Base-by-base conservation (phyloP, 53 echinoderm and acorn worm genomes). In the Stichopus horrens region DNA sequence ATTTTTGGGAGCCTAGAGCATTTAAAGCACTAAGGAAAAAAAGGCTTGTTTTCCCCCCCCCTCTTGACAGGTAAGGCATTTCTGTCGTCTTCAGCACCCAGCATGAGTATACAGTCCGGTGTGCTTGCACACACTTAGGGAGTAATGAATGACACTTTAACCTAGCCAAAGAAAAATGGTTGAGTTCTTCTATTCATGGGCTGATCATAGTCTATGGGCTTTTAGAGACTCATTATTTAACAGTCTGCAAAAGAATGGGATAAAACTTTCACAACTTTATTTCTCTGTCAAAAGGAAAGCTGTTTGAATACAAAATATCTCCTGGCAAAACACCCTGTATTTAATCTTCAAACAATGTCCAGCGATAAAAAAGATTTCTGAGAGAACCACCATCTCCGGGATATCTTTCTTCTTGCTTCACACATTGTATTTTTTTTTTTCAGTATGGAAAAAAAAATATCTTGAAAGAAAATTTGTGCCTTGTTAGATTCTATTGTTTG, bases 281-380 rank as follows among this genome's bases (percentile, higher is more conserved):
- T 18, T 63, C 7, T 18, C 71, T 71, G 71, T 71, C 71, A 71
- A 71, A 81, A 9, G 58, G 81, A 57, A 55, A 81, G 37, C 56
- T 81, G 81, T 81, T 81, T 81, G 81, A 81, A 81, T 57, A 81
- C 18, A 81, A 56, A 81, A 81, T 81, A 81, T 81, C 81, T 58
- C 58, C 81, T 58, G 81, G 81, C 81, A n/a, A 81, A 57, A 81
- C 81, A 71, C 81, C 18, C 81, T 81, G 81, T 53, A 16, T 20
- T 16, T 81, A 81, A 81, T 81, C 81, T 57, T 21, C 57, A 19
- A 57, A 57, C 18, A 81, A 81, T 56, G 71, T 71, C 71, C 6
- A 18, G 71, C 14, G 16, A 13, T 7, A 18, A 71, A 18, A 71
- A 71, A 71, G n/a, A n/a, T 18, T 18, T 71, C 71, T 7, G n/a